Percentiles rank a stretch among this genome's conserved stretches.
phyloP scores from a whole-genome alignment of 1,140 invertebrate genomes.

The Magallana ariakensis region DNA sequence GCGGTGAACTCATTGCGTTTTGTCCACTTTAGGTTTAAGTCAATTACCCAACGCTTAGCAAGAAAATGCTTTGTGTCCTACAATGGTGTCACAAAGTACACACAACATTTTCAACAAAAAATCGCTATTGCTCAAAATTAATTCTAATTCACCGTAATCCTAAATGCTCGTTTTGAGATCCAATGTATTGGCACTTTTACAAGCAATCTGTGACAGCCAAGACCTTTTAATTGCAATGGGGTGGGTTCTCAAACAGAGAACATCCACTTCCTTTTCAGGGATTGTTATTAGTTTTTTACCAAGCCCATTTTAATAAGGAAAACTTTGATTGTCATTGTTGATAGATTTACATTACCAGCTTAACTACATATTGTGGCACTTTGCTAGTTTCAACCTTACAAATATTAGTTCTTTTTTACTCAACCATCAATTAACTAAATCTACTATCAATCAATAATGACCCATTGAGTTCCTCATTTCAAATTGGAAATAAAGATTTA shows the following conservation, averaged over 20 bases:
- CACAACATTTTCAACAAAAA: background rate
- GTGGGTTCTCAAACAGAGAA: background rate
- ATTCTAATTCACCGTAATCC: background rate
- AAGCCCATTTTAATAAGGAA: slow-evolving; percentile 13
- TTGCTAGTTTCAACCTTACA: background rate
- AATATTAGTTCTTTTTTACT: background rate
- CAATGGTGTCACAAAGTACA: background rate
- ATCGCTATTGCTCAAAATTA: background rate
- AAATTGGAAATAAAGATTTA: background rate
- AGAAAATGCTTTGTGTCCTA: background rate
- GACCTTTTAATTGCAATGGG: background rate
- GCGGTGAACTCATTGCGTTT: background rate
- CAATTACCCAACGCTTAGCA: slow-evolving; percentile 4
- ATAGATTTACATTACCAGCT: slow-evolving; percentile 9
- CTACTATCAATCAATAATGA: background rate
- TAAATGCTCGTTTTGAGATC: slow-evolving; percentile 25
- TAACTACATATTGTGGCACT: background rate
- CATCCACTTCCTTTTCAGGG: slow-evolving; percentile 5
- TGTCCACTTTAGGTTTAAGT: slow-evolving; percentile 24
- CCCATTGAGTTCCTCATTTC: background rate
- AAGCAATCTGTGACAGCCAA: background rate
- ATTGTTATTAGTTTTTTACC: slow-evolving; percentile 18
- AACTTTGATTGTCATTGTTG: background rate
- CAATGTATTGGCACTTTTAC: background rate
- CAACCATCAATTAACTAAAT: background rate